Evolutionary conservation across 1,140 invertebrate species (phyloP).

Genomic region (Philopotamus ludificatus): DNA sequence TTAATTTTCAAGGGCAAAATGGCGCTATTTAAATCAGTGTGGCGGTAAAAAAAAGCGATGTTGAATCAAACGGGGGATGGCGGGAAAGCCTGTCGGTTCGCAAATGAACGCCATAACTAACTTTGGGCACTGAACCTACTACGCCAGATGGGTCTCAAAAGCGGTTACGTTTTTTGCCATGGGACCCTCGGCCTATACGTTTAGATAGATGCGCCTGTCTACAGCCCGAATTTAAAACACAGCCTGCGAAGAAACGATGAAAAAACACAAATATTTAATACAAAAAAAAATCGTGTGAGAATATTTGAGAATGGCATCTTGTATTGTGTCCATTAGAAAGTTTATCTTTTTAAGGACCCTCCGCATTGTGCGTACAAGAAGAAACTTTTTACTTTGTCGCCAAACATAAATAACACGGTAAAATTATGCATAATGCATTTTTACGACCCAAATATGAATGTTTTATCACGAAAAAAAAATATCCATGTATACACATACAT

Average conservation of each 20-base stretch:
- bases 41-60: constrained; percentile 1
- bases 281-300: too few relatives aligned
- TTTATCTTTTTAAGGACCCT: constrained; percentile 20
- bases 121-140: constrained; percentile 22
- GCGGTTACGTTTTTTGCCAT: constrained; percentile 37
- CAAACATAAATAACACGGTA: constrained; percentile 10
- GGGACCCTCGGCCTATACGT: constrained; percentile 3
- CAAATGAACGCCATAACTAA: constrained; percentile 41
- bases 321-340: too few relatives aligned
- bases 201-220: too few relatives aligned
- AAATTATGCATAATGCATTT: constrained; percentile 1
- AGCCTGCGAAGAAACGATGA: too few relatives aligned
- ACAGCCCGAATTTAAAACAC: too few relatives aligned
- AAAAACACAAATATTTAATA: too few relatives aligned
- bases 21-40: not conserved
- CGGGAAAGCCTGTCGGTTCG: constrained; percentile 37
- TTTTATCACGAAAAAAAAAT: too few relatives aligned
- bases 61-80: constrained; percentile 22
- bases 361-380: not conserved
- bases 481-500: too few relatives aligned
- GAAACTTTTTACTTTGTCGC: constrained; percentile 14
- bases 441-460: too few relatives aligned
- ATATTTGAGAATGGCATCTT: too few relatives aligned
- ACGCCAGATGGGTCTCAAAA: constrained; percentile 40
- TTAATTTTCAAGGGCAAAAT: too few relatives aligned